Percentiles rank a stretch among this genome's conserved stretches.
These are phyloP conservation scores for Priocnemis perturbator DNA, from an alignment of 2,888 invertebrate genomes.

Conservation along the genomic window DNA sequence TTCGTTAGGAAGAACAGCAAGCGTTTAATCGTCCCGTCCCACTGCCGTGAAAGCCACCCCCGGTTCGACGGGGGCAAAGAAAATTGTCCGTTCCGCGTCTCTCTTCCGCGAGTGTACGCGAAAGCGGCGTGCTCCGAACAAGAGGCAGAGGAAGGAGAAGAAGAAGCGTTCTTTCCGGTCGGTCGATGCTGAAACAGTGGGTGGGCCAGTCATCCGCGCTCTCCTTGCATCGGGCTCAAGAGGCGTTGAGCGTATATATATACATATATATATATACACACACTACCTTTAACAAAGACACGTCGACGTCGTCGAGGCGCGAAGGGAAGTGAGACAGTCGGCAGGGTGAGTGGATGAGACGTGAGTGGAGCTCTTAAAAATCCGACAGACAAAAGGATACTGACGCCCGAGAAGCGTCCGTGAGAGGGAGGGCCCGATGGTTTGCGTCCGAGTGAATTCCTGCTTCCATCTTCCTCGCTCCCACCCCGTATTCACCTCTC, in stretches of 20 bases:
- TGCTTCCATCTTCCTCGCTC: conserved; percentile 14
- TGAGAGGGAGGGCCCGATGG: conserved; percentile 39
- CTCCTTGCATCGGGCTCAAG: conserved; percentile 10
- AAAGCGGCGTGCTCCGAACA: not conserved
- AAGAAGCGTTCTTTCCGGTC: conserved; percentile 38
- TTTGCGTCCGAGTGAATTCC: conserved; percentile 49
- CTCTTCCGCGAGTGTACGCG: not conserved
- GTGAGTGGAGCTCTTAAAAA: conserved; percentile 55
- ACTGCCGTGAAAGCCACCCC: not conserved
- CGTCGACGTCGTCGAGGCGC: conserved; percentile 20
- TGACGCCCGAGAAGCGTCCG: conserved; percentile 48
- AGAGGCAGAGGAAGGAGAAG: conserved; percentile 14
- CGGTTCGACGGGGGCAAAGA: not conserved
- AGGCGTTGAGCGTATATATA: conserved; percentile 18
- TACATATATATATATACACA: conserved; percentile 22
- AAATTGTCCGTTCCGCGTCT: not conserved
- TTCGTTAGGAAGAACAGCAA: too few species aligned
- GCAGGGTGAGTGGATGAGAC: conserved; percentile 44
- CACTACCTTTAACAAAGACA: conserved; percentile 46
- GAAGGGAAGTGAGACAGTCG: conserved; percentile 23
- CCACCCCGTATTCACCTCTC: not conserved
- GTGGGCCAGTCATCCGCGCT: not conserved
- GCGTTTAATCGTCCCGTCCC: not conserved
- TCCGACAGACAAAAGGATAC: conserved; percentile 59
- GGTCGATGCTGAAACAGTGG: conserved; percentile 25